Evolutionary conservation across 2,113 vertebrate genomes (phyloP).

Genomic region (Acanthisitta chloris): DNA sequence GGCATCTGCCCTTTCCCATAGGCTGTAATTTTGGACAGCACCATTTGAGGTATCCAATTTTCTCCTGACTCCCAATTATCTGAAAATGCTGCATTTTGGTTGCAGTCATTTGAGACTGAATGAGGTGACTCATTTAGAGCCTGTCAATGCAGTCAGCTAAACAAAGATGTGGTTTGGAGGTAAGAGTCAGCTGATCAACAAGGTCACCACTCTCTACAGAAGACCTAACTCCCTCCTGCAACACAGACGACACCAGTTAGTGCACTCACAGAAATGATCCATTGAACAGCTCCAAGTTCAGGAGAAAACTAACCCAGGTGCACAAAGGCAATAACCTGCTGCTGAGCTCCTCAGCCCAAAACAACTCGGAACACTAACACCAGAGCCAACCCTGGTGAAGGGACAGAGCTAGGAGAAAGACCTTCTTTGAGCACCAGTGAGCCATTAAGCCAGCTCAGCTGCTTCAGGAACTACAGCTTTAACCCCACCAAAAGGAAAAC

Average conservation of each 20-base stretch:
- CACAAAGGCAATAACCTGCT: neutral
- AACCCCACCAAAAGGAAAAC: neutral
- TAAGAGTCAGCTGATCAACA: neutral
- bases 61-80: neutral
- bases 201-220: neutral
- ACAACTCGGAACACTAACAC: neutral
- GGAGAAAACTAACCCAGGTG: neutral
- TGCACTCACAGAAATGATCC: neutral
- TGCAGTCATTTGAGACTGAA: neutral
- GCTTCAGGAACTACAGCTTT: neutral
- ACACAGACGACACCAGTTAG: neutral
- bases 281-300: neutral
- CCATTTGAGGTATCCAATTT: neutral
- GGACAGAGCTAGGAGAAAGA: neutral
- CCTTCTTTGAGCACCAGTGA: neutral
- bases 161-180: neutral
- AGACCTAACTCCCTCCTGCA: neutral
- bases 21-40: neutral
- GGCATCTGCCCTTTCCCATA: neutral
- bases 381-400: neutral
- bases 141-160: neutral
- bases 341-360: neutral
- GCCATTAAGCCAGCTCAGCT: neutral
- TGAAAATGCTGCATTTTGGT: neutral
- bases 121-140: neutral